Conservation (phyloP, 2,888 invertebrate genomes). For the Cataglyphis altisquamis region DNA sequence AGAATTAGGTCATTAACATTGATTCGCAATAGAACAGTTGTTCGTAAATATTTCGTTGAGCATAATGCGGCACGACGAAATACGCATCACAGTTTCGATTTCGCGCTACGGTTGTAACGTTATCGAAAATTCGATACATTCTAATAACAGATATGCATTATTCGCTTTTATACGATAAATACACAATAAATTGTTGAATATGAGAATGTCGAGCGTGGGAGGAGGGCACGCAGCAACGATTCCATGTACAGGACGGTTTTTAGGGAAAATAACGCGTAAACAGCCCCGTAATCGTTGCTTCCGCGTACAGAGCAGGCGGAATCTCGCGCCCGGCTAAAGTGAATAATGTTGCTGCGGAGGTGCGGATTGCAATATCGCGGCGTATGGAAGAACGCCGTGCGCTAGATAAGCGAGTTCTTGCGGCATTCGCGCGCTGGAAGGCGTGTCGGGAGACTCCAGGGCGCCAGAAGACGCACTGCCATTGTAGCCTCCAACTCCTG, state of each 20-base stretch:
- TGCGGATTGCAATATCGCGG: conserved; percentile 83
- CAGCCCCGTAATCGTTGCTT: conserved; percentile 59
- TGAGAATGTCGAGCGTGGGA: not conserved
- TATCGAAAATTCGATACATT: not conserved
- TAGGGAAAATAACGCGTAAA: conserved; percentile 54
- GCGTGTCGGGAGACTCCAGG: conserved; percentile 82
- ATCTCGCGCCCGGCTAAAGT: conserved; percentile 59
- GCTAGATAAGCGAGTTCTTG: conserved; percentile 73
- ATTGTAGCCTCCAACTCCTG: conserved; percentile 77
- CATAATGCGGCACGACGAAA: not conserved
- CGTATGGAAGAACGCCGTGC: conserved; percentile 76
- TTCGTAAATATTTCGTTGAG: conserved; percentile 9
- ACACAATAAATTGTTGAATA: not conserved
- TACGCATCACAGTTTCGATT: not conserved
- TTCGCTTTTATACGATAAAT: not conserved
- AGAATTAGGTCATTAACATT: conserved; percentile 13
- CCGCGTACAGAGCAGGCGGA: conserved; percentile 37
- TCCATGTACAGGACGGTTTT: not conserved
- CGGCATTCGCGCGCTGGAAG: conserved; percentile 67
- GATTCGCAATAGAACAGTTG: not conserved
- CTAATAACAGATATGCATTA: not conserved
- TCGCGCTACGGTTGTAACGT: not conserved
- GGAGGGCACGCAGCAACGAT: not conserved
- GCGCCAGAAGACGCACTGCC: conserved; percentile 83
- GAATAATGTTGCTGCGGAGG: conserved; percentile 76